A percentile compares a stretch with the other conserved stretches of the same genome.
Conservation (phyloP, 2,113 vertebrate species). For the Lepus timidus region DNA sequence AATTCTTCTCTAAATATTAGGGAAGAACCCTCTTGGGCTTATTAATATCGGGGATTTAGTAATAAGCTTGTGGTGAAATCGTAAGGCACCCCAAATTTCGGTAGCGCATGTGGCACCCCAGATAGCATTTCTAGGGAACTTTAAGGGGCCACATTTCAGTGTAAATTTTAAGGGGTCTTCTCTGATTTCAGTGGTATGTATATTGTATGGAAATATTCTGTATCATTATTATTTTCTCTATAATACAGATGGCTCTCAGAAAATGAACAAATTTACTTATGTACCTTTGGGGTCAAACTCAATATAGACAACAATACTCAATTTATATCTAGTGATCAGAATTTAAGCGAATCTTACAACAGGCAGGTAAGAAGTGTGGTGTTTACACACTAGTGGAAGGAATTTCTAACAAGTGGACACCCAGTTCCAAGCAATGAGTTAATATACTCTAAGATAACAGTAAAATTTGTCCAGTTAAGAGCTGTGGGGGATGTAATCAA, state of each 20-base stretch:
- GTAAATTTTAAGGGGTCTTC: too few species aligned
- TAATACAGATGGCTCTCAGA: not conserved
- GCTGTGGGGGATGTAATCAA: not conserved
- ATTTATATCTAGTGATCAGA: constrained; percentile 5
- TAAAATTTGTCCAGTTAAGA: not conserved
- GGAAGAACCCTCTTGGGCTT: too few species aligned
- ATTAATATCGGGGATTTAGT: too few species aligned
- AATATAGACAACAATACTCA: not conserved
- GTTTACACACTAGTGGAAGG: not conserved
- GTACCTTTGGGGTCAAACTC: not conserved
- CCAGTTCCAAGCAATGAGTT: not conserved
- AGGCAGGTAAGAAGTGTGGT: not conserved
- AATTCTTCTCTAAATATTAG: too few species aligned
- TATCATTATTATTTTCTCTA: not conserved
- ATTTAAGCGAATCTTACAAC: constrained; percentile 8
- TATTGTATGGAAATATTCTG: not conserved
- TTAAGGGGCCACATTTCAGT: too few species aligned
- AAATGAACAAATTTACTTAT: not conserved
- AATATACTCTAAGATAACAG: constrained; percentile 3
- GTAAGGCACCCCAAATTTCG: too few species aligned
- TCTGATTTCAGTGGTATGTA: too few species aligned
- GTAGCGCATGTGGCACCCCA: too few species aligned
- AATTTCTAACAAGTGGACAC: not conserved
- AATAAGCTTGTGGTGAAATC: too few species aligned
- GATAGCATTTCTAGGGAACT: too few species aligned